phyloP scores from a whole-genome alignment of 2,113 vertebrate genomes.

The Nothocercus nigrocapillus region DNA sequence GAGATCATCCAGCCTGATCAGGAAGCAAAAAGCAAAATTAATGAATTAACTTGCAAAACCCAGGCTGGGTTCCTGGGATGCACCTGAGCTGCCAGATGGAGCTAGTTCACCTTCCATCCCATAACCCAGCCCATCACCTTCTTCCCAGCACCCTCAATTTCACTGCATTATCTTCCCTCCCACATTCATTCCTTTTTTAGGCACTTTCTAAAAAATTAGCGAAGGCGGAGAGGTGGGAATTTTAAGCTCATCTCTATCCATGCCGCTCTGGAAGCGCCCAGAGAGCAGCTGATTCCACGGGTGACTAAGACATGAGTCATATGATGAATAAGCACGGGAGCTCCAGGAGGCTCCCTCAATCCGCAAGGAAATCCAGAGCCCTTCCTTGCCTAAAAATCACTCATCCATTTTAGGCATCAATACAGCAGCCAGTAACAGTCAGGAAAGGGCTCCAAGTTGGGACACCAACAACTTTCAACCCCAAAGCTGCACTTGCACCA shows the following conservation, averaged over 20 bases:
- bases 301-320: slow-evolving; percentile 56
- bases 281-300: slow-evolving; percentile 21
- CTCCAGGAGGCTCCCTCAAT: not conserved
- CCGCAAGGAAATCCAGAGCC: not conserved
- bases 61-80: not conserved
- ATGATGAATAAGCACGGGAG: slow-evolving; percentile 40
- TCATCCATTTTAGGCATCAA: not conserved
- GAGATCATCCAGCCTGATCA: not conserved
- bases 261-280: slow-evolving; percentile 17
- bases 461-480: not conserved
- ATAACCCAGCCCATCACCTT: not conserved
- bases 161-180: not conserved
- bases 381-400: not conserved
- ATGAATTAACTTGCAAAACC: not conserved
- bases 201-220: not conserved
- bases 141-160: not conserved
- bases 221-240: not conserved
- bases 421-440: not conserved
- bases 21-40: not conserved
- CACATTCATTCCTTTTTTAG: not conserved
- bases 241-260: not conserved
- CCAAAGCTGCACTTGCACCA: not conserved
- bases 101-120: not conserved
- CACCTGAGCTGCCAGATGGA: not conserved
- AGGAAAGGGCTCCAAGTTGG: not conserved